Conservation (phyloP, 1,140 invertebrate species). For the Zophobas morio region DNA sequence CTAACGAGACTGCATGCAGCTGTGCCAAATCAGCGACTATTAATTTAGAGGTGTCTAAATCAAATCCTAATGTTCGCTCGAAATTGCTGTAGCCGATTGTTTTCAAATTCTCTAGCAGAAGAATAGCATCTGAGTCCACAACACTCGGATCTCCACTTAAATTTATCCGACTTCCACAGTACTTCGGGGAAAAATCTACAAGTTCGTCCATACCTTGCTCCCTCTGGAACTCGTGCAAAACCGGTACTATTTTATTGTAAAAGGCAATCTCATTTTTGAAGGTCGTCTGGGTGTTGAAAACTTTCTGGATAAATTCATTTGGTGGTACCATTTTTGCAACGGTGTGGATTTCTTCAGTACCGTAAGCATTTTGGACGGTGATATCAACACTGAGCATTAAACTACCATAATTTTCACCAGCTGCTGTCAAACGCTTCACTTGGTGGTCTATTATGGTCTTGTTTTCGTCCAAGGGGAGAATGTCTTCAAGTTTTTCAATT, state of each 20-base stretch:
- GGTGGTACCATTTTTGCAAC: constrained; percentile 68
- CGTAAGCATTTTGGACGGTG: constrained; percentile 49
- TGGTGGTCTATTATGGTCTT: constrained; percentile 3
- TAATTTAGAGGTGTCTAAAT: neutral
- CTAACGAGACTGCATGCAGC: too few species aligned
- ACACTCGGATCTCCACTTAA: neutral
- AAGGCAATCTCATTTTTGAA: constrained; percentile 13
- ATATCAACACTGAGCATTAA: constrained; percentile 68
- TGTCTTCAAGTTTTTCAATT: neutral
- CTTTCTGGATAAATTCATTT: constrained; percentile 61
- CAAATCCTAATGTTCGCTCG: neutral
- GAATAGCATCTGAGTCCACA: neutral
- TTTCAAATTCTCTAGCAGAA: too few species aligned
- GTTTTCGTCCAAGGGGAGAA: constrained; percentile 7
- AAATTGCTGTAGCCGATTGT: neutral
- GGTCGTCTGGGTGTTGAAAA: constrained; percentile 66
- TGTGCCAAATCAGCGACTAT: neutral
- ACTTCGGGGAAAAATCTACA: constrained; percentile 49
- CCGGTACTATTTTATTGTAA: constrained; percentile 39
- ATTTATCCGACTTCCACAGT: constrained; percentile 54
- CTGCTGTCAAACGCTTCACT: constrained; percentile 67
- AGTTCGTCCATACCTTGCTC: constrained; percentile 42
- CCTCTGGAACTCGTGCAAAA: constrained; percentile 53
- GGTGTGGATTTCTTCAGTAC: constrained; percentile 61
- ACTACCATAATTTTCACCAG: constrained; percentile 75